Evolutionary conservation across 1,140 invertebrate genomes (phyloP).

Genomic region (Bombus cullumanus): DNA sequence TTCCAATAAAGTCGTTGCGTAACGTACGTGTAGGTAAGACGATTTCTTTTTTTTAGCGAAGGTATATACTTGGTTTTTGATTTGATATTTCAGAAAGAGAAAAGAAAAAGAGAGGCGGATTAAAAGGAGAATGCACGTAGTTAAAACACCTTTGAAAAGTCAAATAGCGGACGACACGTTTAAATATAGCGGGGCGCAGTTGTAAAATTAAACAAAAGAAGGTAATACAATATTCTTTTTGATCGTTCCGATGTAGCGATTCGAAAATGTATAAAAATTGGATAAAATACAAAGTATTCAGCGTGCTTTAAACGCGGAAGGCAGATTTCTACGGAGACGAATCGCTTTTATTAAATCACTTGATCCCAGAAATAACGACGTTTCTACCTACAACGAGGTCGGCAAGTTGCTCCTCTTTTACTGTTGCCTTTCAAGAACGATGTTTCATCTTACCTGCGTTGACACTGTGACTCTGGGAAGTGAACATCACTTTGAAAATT

Average conservation of each 20-base stretch:
- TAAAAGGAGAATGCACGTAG: no score
- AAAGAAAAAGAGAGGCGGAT: no score
- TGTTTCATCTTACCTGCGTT: not conserved
- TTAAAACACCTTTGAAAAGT: no score
- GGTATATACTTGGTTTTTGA: not conserved
- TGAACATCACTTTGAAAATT: not conserved
- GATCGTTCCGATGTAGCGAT: not conserved
- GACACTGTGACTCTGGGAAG: not conserved
- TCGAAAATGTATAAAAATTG: not conserved
- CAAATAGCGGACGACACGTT: no score
- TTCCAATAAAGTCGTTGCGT: not conserved
- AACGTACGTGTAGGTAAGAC: not conserved
- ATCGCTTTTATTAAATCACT: constrained; percentile 51
- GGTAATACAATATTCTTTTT: not conserved
- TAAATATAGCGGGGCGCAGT: no score
- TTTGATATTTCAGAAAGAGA: no score
- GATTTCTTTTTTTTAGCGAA: not conserved
- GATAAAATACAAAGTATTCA: not conserved
- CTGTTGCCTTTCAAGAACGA: not conserved
- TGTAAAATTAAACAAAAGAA: not conserved
- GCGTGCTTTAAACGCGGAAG: constrained; percentile 19
- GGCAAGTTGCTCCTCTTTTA: constrained; percentile 2
- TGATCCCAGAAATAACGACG: constrained; percentile 36
- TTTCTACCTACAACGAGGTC: constrained; percentile 45
- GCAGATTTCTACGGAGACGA: constrained; percentile 10